These are phyloP conservation scores for Melieria omissa DNA, from an alignment of 2,888 invertebrate species.

Conservation along the genomic window DNA sequence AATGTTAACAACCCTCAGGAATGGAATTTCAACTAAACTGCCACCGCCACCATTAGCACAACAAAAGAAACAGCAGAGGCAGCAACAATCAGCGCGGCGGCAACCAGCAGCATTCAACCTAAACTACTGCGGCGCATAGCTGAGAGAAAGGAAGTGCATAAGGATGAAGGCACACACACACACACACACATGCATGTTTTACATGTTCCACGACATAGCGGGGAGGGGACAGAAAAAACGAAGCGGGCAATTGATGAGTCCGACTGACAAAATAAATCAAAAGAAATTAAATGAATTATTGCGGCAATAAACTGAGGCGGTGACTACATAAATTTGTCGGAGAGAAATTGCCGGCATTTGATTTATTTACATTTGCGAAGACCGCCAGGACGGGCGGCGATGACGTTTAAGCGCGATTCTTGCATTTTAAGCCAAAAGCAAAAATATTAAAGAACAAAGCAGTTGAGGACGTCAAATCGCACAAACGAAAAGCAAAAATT, in stretches of 20 bases:
- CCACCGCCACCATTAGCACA: neutral
- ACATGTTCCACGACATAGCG: too few species aligned
- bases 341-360: conserved; percentile 40
- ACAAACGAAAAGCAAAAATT: too few species aligned
- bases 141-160: too few species aligned
- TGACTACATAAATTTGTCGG: conserved; percentile 35
- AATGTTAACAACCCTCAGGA: conserved; percentile 16
- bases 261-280: conserved; percentile 57
- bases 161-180: too few species aligned
- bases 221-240: too few species aligned
- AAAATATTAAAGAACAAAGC: too few species aligned
- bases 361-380: conserved; percentile 53
- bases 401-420: too few species aligned
- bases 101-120: conserved; percentile 2
- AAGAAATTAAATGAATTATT: conserved; percentile 60
- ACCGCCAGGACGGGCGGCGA: too few species aligned
- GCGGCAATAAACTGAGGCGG: conserved; percentile 57
- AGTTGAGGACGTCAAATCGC: too few species aligned
- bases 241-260: conserved; percentile 30
- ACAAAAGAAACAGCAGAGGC: conserved; percentile 9
- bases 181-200: neutral
- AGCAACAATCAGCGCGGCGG: neutral
- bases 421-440: too few species aligned
- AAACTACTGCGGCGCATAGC: too few species aligned
- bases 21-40: neutral